Conservation (phyloP, 1,140 invertebrate species). For the Oedothorax gibbosus region DNA sequence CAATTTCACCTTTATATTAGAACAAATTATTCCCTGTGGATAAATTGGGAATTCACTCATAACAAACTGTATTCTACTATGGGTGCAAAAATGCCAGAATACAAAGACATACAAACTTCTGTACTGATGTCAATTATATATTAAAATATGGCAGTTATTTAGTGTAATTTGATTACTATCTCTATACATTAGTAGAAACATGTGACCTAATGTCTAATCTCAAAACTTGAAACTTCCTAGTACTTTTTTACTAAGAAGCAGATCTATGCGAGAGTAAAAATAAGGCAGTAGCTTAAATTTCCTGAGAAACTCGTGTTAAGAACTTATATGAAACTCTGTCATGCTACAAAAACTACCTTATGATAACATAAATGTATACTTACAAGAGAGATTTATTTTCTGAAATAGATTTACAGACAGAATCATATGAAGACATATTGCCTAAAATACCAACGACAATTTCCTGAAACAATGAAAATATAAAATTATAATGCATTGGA, state of each 20-base stretch:
- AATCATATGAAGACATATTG: constrained; percentile 32
- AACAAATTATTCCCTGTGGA: too few species aligned
- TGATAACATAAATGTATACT: neutral
- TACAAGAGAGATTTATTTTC: constrained; percentile 21
- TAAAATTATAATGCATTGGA: neutral
- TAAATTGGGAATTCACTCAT: too few species aligned
- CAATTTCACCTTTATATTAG: too few species aligned
- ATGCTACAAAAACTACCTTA: neutral
- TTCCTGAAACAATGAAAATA: constrained; percentile 12
- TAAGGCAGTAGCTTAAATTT: neutral
- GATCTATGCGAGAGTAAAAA: neutral
- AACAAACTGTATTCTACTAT: too few species aligned
- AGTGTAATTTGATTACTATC: too few species aligned
- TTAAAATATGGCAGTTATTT: too few species aligned
- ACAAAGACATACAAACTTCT: too few species aligned
- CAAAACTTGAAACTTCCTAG: too few species aligned
- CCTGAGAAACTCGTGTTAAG: neutral
- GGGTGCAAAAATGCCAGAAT: too few species aligned
- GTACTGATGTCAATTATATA: too few species aligned
- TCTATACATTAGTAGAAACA: too few species aligned
- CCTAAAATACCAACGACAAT: constrained; percentile 27
- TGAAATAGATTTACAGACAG: neutral
- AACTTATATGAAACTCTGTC: neutral
- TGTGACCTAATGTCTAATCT: too few species aligned
- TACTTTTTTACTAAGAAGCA: neutral